Evolutionary conservation across 2,888 invertebrate genomes (phyloP), one percentile per base, ranked within the genome.

Genomic region (Drosophila dives): DNA sequence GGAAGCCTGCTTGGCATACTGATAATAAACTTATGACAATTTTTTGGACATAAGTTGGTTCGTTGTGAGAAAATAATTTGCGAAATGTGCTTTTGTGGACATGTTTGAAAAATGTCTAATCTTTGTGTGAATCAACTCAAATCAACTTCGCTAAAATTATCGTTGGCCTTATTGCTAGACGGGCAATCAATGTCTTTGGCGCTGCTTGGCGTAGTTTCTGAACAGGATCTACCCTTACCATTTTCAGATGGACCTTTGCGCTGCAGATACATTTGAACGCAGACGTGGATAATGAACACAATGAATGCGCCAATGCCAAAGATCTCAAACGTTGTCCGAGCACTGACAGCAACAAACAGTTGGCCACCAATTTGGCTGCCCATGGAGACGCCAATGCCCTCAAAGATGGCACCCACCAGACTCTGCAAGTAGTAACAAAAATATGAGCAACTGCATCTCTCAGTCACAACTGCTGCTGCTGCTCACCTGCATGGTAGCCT

Each of bases 381-480:
- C 15, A 95, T 91, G 0, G 97, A 96, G 0, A 97, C 96, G 20
- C 97, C 98, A 17, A 97, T 94, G 20, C 98, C 98, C 93, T 98
- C 98, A 91, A 97, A 98, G 54, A 97, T 94, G 4, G 97, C 97
- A 17, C 98, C 97, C 36, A 97, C 96, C 49, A 98, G 93, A 62
- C 98, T 98, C 95, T 97, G 93, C 10, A 33, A 67, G 8, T 15
- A 11, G 29, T 7, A 33, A 1, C 0, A 15, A n/a, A 10, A 51
- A 12, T 34, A 23, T 54, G n/a, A 48, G 8, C n/a, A 3, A 33
- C 15, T n/a, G 5, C 4, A 3, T 15, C 20, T 36, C 3, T 8
- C 3, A 8, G 6, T 8, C 0, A 11, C 23, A 59, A 5, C 10
- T 34, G 23, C 15, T 23, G 17, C 17, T 17, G 38, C 26, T 38